Evolutionary conservation across 2,888 invertebrate genomes (phyloP), one percentile per base, ranked within the genome.

Genomic region (Melanostoma mellinum): DNA sequence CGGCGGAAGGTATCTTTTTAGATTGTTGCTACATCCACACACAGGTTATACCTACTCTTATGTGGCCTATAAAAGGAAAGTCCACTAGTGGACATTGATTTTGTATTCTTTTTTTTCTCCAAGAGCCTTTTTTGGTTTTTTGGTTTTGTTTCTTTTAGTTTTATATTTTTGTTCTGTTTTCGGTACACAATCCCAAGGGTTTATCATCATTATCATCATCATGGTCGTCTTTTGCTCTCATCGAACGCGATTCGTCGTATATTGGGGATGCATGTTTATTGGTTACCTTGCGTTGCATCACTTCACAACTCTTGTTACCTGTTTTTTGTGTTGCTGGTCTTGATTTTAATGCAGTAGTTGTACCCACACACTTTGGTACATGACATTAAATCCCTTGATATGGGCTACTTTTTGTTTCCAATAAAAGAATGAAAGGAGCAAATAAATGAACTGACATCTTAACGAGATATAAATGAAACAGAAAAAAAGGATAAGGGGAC

Each of bases 311-410:
- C 20, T 77, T 78, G 82, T 77, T 53, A 46, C 20, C 9, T 58
- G 55, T 67, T 50, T 42, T 58, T 71, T 50, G 53, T 53, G 40
- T 5, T 58, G 33, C 10, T 48, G 53, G n/a, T 73, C 61, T 48
- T 53, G 50, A 50, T 60, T 71, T 75, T 53, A 35, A 56, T 65
- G 71, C 72, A 77, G 81, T 63, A 71, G 69, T 79, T 84, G 84
- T 84, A 84, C 84, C 84, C 84, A 79, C 84, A 84, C 84, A 84
- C 84, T 84, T 84, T 61, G 84, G 79, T 71, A 84, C 84, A 79
- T 79, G 82, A 82, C 82, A 78, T 82, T 78, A 82, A 82, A 72
- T 61, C 79, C 67, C 58, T 78, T 68, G 73, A 77, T 68, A 82
- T 82, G 71, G 56, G 69, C 78, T 74, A 58, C 74, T 68, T 81